Evolutionary conservation across 2,888 invertebrate species (phyloP), one percentile per base, ranked within the genome.

Genomic region (Drosophila yooni): DNA sequence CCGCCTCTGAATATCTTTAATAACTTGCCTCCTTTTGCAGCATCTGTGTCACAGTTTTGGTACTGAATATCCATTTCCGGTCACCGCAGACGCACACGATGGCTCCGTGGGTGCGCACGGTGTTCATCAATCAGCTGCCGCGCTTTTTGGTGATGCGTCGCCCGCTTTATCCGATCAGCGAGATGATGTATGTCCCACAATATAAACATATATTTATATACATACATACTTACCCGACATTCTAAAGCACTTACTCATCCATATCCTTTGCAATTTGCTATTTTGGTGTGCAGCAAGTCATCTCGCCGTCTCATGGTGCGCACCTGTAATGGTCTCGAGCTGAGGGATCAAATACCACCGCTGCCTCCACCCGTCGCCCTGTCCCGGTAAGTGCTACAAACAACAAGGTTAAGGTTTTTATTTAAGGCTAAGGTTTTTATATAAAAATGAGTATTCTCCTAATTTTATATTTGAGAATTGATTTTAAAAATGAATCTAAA

Each of bases 21-120:
- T 57, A 3, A n/a, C 31, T 36, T 43, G n/a, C 25, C 46, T 31
- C 27, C 27, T 56, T 8, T 58, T 74, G 65, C 95, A 97, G 97
- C 94, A 98, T 98, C 94, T 97, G 98, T 94, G 96, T 98, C 92
- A 98, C 98, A 76, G 99, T 99, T 91, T 97, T 99, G 92, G 98
- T 99, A 90, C 95, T 99, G 91, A 99, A 99, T 94, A 98, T 99
- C 90, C 99, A 99, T 95, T 99, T 99, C 95, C 97, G 99, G 70
- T 98, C 98, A 83, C 98, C 99, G 80, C 98, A 98, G 94, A 99
- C 99, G 79, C 99, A 99, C 94, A 97, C 97, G 83, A 99, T 99
- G 99, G 97, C 98, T 78, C 97, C 99, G 63, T 99, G 99, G 99
- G 98, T 99, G 91, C 96, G 97, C 82, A 95, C 97, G 83, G 97